Conservation (phyloP, 2,888 invertebrate species). For the Nomada fucata region DNA sequence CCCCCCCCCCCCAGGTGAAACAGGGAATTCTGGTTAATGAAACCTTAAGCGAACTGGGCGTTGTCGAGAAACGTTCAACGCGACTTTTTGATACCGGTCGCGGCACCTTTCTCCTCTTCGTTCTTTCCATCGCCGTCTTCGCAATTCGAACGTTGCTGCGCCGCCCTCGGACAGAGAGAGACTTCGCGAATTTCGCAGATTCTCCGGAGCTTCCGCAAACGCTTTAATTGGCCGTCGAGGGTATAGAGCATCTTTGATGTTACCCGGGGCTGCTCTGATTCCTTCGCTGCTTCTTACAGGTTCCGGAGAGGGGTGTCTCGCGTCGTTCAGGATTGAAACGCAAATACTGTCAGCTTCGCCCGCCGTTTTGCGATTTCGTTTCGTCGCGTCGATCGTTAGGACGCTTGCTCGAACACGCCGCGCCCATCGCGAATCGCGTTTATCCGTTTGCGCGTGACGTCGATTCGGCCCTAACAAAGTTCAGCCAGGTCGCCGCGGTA, state of each 20-base stretch:
- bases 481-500: conserved; percentile 22
- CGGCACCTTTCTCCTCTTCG: neutral
- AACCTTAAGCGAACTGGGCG: conserved; percentile 45
- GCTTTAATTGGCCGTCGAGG: conserved; percentile 52
- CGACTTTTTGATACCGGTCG: conserved; percentile 31
- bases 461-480: conserved; percentile 42
- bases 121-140: neutral
- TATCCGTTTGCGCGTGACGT: conserved; percentile 24
- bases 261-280: conserved; percentile 39
- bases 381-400: neutral
- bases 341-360: conserved; percentile 26
- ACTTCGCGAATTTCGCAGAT: conserved; percentile 30
- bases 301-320: conserved; percentile 24
- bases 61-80: conserved; percentile 24
- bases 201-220: conserved; percentile 41
- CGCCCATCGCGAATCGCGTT: neutral
- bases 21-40: conserved; percentile 55
- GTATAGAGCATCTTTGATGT: conserved; percentile 45
- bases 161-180: neutral
- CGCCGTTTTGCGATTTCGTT: too few relatives aligned
- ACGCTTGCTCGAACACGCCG: neutral
- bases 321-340: conserved; percentile 6
- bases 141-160: conserved; percentile 1
- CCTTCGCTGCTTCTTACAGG: conserved; percentile 18
- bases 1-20: conserved; percentile 43